A percentile compares a stretch with the other conserved stretches of the same genome.
Conservation (phyloP, 2,113 vertebrate genomes). For the Pseudois nayaur region DNA sequence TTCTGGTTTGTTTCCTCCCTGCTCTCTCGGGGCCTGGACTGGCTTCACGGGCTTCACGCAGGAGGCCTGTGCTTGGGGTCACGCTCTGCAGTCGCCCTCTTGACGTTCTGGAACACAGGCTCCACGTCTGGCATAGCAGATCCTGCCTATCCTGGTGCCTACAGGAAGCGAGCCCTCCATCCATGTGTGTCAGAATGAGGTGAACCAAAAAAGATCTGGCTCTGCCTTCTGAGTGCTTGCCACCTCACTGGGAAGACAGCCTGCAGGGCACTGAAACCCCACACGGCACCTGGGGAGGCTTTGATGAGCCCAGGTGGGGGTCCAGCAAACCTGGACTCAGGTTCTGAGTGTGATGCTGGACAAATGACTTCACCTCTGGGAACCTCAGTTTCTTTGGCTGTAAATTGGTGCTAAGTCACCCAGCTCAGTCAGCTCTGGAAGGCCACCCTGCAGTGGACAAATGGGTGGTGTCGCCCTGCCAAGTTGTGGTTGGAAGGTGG, state of each 20-base stretch:
- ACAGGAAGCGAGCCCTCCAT: background rate
- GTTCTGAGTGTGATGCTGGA: too few species aligned
- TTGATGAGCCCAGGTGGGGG: background rate
- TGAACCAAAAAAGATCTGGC: background rate
- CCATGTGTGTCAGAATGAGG: background rate
- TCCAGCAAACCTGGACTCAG: background rate
- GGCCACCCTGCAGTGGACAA: background rate
- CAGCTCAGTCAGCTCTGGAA: background rate
- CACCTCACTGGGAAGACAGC: accelerated
- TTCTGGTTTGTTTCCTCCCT: background rate
- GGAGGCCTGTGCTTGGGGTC: background rate
- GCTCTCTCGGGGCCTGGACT: accelerated
- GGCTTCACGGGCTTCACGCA: background rate
- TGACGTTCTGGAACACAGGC: background rate
- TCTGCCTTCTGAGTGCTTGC: background rate
- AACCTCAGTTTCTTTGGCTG: background rate
- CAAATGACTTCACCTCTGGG: background rate
- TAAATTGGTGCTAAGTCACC: background rate
- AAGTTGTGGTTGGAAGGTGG: background rate
- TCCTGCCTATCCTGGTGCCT: accelerated
- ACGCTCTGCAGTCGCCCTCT: accelerated
- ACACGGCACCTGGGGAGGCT: accelerated
- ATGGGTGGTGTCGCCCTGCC: accelerated
- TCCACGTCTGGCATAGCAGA: accelerated
- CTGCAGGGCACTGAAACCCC: background rate